Conservation (phyloP, 2,888 invertebrate species). For the Tachina lurida region DNA sequence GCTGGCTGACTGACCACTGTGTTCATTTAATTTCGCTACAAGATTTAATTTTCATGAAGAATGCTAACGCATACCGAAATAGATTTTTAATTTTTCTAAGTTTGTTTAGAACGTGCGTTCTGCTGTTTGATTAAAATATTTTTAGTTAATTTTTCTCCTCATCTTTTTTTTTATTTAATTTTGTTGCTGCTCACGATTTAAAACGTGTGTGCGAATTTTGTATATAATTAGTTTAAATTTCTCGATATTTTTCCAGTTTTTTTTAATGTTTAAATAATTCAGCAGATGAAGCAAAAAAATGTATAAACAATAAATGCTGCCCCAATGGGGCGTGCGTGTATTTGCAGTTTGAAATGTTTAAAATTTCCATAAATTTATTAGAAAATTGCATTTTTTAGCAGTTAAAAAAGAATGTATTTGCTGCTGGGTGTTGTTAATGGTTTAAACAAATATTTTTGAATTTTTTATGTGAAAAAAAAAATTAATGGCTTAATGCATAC, state of each 20-base stretch:
- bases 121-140: conserved; percentile 30
- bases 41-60: neutral
- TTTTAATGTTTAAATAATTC: conserved; percentile 13
- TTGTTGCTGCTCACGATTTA: neutral
- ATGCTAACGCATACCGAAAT: conserved; percentile 41
- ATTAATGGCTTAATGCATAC: neutral
- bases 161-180: neutral
- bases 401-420: neutral
- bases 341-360: conserved; percentile 52
- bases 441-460: neutral
- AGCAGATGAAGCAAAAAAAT: neutral
- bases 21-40: conserved; percentile 15
- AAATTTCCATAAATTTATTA: conserved; percentile 52
- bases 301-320: conserved; percentile 44
- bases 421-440: neutral
- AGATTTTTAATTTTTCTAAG: conserved; percentile 49
- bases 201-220: conserved; percentile 33
- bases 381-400: conserved; percentile 47
- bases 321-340: conserved; percentile 35
- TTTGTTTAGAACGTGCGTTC: conserved; percentile 67
- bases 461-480: too few relatives aligned
- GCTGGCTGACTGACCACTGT: conserved; percentile 21
- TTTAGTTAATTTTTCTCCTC: conserved; percentile 31
- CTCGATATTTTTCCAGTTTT: conserved; percentile 8
- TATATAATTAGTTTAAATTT: conserved; percentile 14